A percentile compares a stretch with the other conserved stretches of the same genome.
Conservation (phyloP, 1,140 invertebrate genomes). For the Harlomillsia oculata region DNA sequence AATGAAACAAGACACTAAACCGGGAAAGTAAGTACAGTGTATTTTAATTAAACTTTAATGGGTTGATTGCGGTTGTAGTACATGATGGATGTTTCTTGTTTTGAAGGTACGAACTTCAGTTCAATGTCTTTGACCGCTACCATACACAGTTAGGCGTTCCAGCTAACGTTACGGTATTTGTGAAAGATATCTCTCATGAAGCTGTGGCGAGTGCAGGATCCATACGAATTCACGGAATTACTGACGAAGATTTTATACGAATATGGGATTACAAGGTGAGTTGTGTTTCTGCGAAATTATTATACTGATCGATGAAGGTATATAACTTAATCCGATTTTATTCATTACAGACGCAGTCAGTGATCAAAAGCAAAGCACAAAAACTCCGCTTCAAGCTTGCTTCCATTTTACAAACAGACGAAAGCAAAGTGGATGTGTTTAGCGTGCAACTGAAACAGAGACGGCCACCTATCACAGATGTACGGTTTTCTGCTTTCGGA, state of each 20-base stretch:
- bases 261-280: constrained; percentile 77
- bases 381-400: constrained; percentile 77
- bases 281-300: constrained; percentile 8
- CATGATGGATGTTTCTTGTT: constrained; percentile 9
- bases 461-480: constrained; percentile 79
- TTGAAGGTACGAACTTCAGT: constrained; percentile 59
- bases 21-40: constrained; percentile 54
- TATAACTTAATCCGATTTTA: constrained; percentile 7
- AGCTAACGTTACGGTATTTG: constrained; percentile 84
- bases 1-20: constrained; percentile 81
- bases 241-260: constrained; percentile 69
- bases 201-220: constrained; percentile 92
- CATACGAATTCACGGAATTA: constrained; percentile 82
- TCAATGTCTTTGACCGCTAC: constrained; percentile 87
- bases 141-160: constrained; percentile 83
- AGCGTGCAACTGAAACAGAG: constrained; percentile 79
- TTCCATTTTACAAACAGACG: constrained; percentile 67
- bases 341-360: constrained; percentile 53
- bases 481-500: constrained; percentile 87
- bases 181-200: constrained; percentile 88
- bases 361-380: constrained; percentile 77
- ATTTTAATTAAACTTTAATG: constrained; percentile 10
- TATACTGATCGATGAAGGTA: neutral
- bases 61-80: neutral
- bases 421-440: constrained; percentile 89